Evolutionary conservation across 2,113 vertebrate species (phyloP).

Genomic region (Cryptotis parvus): DNA sequence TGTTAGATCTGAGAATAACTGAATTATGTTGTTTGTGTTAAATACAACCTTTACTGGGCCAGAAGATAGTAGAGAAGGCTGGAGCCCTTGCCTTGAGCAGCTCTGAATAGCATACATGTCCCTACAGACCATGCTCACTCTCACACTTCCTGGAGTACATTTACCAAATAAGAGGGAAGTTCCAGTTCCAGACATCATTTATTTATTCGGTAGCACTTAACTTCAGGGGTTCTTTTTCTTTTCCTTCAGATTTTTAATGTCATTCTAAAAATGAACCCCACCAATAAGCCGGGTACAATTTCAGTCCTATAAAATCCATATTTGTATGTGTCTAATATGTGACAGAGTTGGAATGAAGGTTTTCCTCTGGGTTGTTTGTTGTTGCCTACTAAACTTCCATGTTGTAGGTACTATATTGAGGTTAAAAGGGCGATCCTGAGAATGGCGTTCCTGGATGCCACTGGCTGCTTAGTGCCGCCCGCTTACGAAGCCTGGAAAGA

Average conservation of each 20-base stretch:
- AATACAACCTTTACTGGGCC: too few relatives aligned
- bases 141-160: background rate
- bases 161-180: background rate
- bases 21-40: background rate
- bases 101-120: too few relatives aligned
- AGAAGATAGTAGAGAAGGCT: too few relatives aligned
- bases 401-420: conserved; percentile 94
- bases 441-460: conserved; percentile 95
- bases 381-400: conserved; percentile 65
- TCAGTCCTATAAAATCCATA: background rate
- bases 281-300: background rate
- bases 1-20: background rate
- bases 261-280: background rate
- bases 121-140: background rate
- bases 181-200: background rate
- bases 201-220: background rate
- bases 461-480: conserved; percentile 91
- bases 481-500: conserved; percentile 95
- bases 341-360: conserved; percentile 6
- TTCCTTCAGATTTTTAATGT: conserved; percentile 1
- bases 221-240: background rate
- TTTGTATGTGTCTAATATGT: background rate
- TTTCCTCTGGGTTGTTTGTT: conserved; percentile 35
- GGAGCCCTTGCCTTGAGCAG: too few relatives aligned
- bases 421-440: conserved; percentile 94